Evolutionary conservation across 2,113 vertebrate genomes (phyloP), one percentile per base, ranked within the genome.

Genomic region (Dendropsophus ebraccatus): DNA sequence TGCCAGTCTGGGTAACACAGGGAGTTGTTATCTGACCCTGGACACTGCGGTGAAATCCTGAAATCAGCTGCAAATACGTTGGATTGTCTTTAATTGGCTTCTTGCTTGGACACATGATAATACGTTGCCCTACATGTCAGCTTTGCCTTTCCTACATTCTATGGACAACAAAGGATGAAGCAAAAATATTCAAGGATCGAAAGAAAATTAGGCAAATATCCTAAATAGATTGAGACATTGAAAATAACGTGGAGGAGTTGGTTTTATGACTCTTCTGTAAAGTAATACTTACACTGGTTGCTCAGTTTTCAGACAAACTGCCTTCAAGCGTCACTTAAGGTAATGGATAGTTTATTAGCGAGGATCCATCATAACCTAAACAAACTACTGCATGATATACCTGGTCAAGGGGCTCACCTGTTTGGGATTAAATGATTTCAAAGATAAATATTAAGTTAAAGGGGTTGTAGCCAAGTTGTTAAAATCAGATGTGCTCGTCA

Each of bases 21-120:
- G 76, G 62, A 80, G 49, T 80, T 25, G 49, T 86, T 86, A 77
- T 30, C 76, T 41, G 28, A 35, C 76, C 78, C 58, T 69, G 41
- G 83, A 23, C 60, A 19, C 41, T 65, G 25, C 45, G 21, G 37
- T 41, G 62, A 79, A 41, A 80, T 86, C 84, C 76, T 56, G 49
- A 70, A 84, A 54, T 50, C 56, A 49, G 16, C 54, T 78, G 25
- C 41, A 78, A 41, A 85, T 60, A 76, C 72, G 45, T 19, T 37
- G 58, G 21, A 62, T 78, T 85, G 41, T 50, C 69, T 80, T 78
- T 85, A 85, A 78, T 85, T 85, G 45, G 58, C 23, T 69, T 69
- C 74, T 85, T 85, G 56, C 56, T 49, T 84, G 72, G 83, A 84
- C 83, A 76, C 56, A 83, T 74, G 70, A 76, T 56, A 75, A 56